Percentiles rank a stretch among this genome's conserved stretches.
These are phyloP conservation scores for Lepidocyrtinus sp. DNA, from an alignment of 2,888 invertebrate genomes.

Conservation along the genomic window DNA sequence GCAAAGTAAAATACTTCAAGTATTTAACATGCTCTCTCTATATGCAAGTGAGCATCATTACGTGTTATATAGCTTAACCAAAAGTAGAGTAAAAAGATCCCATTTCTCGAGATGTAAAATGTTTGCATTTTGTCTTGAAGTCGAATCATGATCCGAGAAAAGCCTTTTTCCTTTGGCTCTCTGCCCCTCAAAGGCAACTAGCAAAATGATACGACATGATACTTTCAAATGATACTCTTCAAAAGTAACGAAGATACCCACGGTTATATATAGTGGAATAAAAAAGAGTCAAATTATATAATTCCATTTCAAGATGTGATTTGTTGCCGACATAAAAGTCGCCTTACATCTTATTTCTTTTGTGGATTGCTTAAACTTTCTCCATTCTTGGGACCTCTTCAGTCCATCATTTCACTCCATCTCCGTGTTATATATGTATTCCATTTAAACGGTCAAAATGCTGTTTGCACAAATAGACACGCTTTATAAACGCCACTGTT, in stretches of 20 bases:
- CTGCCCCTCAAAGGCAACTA: slow-evolving; percentile 55
- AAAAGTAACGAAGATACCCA: slow-evolving; percentile 27
- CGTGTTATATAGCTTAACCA: slow-evolving; percentile 19
- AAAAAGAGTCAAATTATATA: slow-evolving; percentile 70
- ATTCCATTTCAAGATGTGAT: slow-evolving; percentile 70
- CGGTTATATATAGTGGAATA: slow-evolving; percentile 60
- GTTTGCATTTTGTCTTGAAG: slow-evolving; percentile 63
- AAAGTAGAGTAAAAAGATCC: slow-evolving; percentile 1
- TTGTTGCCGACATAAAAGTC: slow-evolving; percentile 70
- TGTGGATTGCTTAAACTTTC: slow-evolving; percentile 70
- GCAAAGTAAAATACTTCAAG: no score
- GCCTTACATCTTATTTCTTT: slow-evolving; percentile 70
- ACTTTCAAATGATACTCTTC: slow-evolving; percentile 67
- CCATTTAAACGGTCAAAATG: slow-evolving; percentile 12
- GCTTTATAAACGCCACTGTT: background rate
- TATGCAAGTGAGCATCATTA: background rate
- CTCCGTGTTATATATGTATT: slow-evolving; percentile 36
- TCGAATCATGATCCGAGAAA: slow-evolving; percentile 62
- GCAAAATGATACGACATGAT: slow-evolving; percentile 69
- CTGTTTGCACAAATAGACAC: background rate
- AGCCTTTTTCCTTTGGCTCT: slow-evolving; percentile 58
- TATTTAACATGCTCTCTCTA: slow-evolving; percentile 48
- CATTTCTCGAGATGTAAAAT: slow-evolving; percentile 47
- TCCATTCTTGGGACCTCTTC: slow-evolving; percentile 70
- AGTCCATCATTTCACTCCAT: slow-evolving; percentile 70